Percentiles rank a stretch among this genome's conserved stretches.
phyloP scores from a whole-genome alignment of 2,888 invertebrate genomes.

The Dicycla oo region DNA sequence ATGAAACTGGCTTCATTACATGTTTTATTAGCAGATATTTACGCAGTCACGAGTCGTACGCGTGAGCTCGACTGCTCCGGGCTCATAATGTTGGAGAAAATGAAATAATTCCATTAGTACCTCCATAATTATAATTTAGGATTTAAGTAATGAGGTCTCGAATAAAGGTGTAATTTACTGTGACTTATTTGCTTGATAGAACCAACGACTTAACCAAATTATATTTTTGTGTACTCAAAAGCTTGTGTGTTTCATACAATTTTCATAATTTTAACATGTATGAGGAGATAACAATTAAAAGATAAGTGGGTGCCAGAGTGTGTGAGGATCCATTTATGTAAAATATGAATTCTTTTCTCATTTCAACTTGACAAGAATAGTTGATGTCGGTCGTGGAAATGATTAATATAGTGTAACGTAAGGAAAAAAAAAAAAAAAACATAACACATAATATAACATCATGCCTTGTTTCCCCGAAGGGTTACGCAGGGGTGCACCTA shows the following conservation, averaged over 20 bases:
- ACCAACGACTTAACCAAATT: constrained; percentile 18
- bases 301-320: constrained; percentile 5
- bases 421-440: background rate
- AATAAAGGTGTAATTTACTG: constrained; percentile 31
- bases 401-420: constrained; percentile 1
- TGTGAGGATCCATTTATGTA: constrained; percentile 22
- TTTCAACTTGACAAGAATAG: constrained; percentile 1
- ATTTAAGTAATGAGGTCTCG: constrained; percentile 40
- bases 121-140: constrained; percentile 44
- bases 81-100: constrained; percentile 26
- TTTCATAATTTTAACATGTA: constrained; percentile 26
- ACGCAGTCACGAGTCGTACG: constrained; percentile 27
- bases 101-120: constrained; percentile 48
- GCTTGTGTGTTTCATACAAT: constrained; percentile 13
- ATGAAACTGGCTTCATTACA: constrained; percentile 31
- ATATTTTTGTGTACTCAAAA: constrained; percentile 14
- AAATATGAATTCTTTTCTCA: constrained; percentile 22
- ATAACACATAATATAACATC: too few species aligned
- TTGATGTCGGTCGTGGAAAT: background rate
- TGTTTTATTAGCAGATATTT: constrained; percentile 32
- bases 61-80: constrained; percentile 15
- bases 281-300: constrained; percentile 27
- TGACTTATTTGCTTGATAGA: constrained; percentile 29
- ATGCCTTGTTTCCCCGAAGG: too few species aligned
- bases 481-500: too few species aligned